Conservation (phyloP, 2,113 vertebrate species). For the Collichthys lucidus region DNA sequence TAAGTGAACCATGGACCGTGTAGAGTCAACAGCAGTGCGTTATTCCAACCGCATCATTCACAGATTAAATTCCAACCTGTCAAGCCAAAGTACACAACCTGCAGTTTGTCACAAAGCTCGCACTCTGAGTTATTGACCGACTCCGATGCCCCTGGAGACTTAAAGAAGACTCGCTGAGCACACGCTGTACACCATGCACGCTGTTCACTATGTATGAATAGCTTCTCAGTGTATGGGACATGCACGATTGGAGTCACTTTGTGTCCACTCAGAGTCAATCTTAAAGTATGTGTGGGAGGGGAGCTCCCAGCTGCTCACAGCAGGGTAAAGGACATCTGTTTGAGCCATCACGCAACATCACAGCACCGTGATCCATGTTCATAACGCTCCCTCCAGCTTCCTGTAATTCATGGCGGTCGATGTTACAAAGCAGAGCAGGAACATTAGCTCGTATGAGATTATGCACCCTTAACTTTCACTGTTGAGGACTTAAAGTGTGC, state of each 20-base stretch:
- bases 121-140: neutral
- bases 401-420: constrained; percentile 46
- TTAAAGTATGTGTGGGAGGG: constrained; percentile 38
- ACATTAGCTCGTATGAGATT: neutral
- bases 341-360: constrained; percentile 46
- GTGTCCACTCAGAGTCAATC: constrained; percentile 15
- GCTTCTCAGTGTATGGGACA: neutral
- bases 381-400: constrained; percentile 14
- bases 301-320: constrained; percentile 52
- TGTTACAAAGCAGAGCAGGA: constrained; percentile 2
- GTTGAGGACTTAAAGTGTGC: neutral
- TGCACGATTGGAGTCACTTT: neutral
- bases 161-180: neutral
- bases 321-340: constrained; percentile 62
- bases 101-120: neutral
- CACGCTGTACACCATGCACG: neutral
- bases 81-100: constrained; percentile 21
- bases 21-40: constrained; percentile 43
- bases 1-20: constrained; percentile 10
- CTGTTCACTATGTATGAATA: constrained; percentile 4
- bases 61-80: constrained; percentile 47
- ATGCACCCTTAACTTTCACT: constrained; percentile 7
- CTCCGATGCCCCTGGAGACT: neutral
- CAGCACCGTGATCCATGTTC: constrained; percentile 14
- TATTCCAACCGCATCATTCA: constrained; percentile 17